Base-by-base conservation (phyloP, 2,888 invertebrate genomes). In the Lasioglossum villosulum region DNA sequence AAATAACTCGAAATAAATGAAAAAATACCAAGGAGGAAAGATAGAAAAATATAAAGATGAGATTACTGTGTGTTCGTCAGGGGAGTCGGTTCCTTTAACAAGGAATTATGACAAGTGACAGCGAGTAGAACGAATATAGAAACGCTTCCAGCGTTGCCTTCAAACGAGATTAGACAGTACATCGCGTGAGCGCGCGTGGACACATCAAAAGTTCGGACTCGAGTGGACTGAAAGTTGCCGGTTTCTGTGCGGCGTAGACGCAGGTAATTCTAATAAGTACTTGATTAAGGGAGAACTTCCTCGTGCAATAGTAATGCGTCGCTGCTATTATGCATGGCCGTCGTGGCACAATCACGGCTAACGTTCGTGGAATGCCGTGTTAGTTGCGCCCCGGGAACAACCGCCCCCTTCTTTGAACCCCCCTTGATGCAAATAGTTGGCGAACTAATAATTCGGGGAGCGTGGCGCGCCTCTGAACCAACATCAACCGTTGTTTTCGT, bases 101-200 rank as follows among this genome's bases (percentile, higher is more conserved):
- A 86, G 73, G 75, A 80, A 63, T 83, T 63, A 39, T 77, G 14
- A 75, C 52, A 48, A 75, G 88, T 85, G 85, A 89, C 89, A 85
- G 89, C 83, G 75, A 87, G 74, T 85, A 78, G 86, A 81, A 84
- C 89, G 89, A 90, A 87, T 90, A 89, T 89, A 85, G 87, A 87
- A 89, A 80, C 89, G 84, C 85, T 79, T 87, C 42, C 68, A 52
- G 83, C 56, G 79, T 71, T 73, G 66, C 59, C 78, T 72, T 68
- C 70, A 79, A 85, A 85, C 83, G 45, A 85, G 82, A 77, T 90
- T 89, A 87, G 80, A 74, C 79, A 80, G 19, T 37, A 76, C 79
- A 76, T 75, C 71, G 42, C 30, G 34, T 1, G 45, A 16, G 45
- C 34, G 23, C 48, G 48, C 45, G 23, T 80, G 77, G 75, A 66